A percentile compares a stretch with the other conserved stretches of the same genome.
phyloP scores from a whole-genome alignment of 2,888 invertebrate genomes.

The Ophion obscuratus region DNA sequence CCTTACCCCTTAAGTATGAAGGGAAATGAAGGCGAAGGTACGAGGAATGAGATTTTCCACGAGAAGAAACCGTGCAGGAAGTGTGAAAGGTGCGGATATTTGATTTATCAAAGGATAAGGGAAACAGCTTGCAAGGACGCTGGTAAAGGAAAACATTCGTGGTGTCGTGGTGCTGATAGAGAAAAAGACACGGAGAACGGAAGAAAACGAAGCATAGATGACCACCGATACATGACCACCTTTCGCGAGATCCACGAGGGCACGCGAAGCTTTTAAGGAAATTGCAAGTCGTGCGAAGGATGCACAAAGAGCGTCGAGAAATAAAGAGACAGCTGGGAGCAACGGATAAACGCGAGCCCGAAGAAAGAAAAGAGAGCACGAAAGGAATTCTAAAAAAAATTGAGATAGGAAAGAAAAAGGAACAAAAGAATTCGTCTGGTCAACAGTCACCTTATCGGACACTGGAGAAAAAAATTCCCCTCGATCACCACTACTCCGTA shows the following conservation, averaged over 20 bases:
- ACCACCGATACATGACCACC: slow-evolving; percentile 10
- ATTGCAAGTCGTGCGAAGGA: slow-evolving; percentile 51
- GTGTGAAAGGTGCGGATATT: slow-evolving; percentile 53
- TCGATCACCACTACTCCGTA: slow-evolving; percentile 44
- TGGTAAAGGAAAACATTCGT: slow-evolving; percentile 22
- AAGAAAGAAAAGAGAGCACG: background rate
- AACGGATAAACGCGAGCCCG: slow-evolving; percentile 1
- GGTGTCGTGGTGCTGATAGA: slow-evolving; percentile 36
- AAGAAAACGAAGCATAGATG: slow-evolving; percentile 14
- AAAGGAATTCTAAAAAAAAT: slow-evolving; percentile 4
- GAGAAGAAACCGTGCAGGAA: background rate
- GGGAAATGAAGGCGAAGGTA: background rate
- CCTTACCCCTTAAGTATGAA: background rate
- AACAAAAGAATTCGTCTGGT: slow-evolving; percentile 35
- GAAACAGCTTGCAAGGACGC: slow-evolving; percentile 31
- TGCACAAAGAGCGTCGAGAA: background rate
- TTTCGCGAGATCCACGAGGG: slow-evolving; percentile 41
- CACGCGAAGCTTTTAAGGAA: slow-evolving; percentile 64
- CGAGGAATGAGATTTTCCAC: background rate
- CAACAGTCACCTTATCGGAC: slow-evolving; percentile 51
- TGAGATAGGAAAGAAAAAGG: background rate
- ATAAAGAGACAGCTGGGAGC: slow-evolving; percentile 2
- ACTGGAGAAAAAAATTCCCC: slow-evolving; percentile 16
- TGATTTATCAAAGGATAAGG: slow-evolving; percentile 67
- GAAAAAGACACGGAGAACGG: background rate